Base-by-base conservation (phyloP, 2,797 vertebrate genomes). In the Apogon talboti region DNA sequence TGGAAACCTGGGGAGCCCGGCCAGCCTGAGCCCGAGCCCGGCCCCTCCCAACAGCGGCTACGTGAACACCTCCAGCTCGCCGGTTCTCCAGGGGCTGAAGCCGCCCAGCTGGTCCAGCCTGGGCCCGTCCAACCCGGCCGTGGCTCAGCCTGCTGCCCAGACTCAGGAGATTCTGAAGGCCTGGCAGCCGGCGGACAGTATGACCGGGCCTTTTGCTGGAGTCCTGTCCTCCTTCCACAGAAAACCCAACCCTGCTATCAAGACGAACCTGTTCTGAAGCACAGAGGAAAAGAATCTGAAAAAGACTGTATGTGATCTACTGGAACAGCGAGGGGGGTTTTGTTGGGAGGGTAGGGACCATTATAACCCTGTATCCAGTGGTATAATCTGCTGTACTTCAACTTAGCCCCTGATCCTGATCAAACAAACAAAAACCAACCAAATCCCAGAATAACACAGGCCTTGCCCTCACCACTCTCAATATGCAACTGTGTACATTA, bases 221-320 rank as follows among this genome's bases (percentile, higher is more conserved):
- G 96, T 98, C 41, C 94, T 98, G 63, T 98, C 96, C 76, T 95
- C 96, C 68, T 97, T 98, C 88, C 97, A 98, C 89, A 92, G 97
- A 93, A 98, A 98, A 89, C 95, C 96, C 33, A 95, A 93, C 66
- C 87, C 87, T 1, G 58, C 89, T 45, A 94, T 98, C 81, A 98
- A 98, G 87, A 95, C 95, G 14, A 98, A 98, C 79, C 94, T 97
- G 85, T 98, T 97, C 93, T 98, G 95, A 95, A 92, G 83, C 80
- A 83, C 82, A 86, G 76, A 66, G 57, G 60, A 54, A 51, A 58
- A 63, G 64, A 19, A 35, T 11, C 35, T 51, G 63, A 57, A 48
- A 38, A n/a, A 66, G 60, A 79, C 72, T 57, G 61, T 68, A 16
- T n/a, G 60, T 38, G 66, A 61, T 77, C 33, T 4, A 11, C 67